A percentile compares a stretch with the other conserved stretches of the same genome.
phyloP scores from a whole-genome alignment of 2,888 invertebrate species.

The Brenthis hecate region DNA sequence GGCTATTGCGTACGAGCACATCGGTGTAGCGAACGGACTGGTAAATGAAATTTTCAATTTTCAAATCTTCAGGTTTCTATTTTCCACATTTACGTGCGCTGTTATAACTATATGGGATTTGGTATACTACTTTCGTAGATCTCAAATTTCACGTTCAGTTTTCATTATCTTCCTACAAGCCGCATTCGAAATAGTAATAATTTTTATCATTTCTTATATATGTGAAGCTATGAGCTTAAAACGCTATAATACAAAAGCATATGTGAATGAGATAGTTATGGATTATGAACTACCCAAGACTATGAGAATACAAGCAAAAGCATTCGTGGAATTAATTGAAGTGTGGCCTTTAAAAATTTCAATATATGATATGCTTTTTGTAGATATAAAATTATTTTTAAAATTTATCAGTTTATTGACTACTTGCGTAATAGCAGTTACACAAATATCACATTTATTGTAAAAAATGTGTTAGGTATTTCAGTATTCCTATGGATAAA shows the following conservation, averaged over 20 bases:
- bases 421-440: slow-evolving; percentile 67
- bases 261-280: slow-evolving; percentile 64
- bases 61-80: slow-evolving; percentile 55
- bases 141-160: slow-evolving; percentile 10
- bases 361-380: slow-evolving; percentile 61
- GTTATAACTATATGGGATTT: slow-evolving; percentile 44
- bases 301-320: slow-evolving; percentile 63
- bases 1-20: slow-evolving; percentile 40
- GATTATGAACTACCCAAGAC: slow-evolving; percentile 57
- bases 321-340: slow-evolving; percentile 64
- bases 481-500: no score
- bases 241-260: slow-evolving; percentile 54
- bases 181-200: slow-evolving; percentile 47
- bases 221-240: slow-evolving; percentile 55
- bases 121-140: slow-evolving; percentile 33
- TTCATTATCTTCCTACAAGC: slow-evolving; percentile 47
- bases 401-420: slow-evolving; percentile 67
- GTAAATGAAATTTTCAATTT: slow-evolving; percentile 62
- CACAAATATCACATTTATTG: slow-evolving; percentile 57
- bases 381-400: slow-evolving; percentile 63
- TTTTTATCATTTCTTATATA: slow-evolving; percentile 48
- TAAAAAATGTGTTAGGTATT: background rate
- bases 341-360: slow-evolving; percentile 53
- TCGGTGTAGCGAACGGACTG: slow-evolving; percentile 46
- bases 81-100: slow-evolving; percentile 20